Conservation (phyloP, 2,113 vertebrate genomes). For the Pteruthius melanotis region DNA sequence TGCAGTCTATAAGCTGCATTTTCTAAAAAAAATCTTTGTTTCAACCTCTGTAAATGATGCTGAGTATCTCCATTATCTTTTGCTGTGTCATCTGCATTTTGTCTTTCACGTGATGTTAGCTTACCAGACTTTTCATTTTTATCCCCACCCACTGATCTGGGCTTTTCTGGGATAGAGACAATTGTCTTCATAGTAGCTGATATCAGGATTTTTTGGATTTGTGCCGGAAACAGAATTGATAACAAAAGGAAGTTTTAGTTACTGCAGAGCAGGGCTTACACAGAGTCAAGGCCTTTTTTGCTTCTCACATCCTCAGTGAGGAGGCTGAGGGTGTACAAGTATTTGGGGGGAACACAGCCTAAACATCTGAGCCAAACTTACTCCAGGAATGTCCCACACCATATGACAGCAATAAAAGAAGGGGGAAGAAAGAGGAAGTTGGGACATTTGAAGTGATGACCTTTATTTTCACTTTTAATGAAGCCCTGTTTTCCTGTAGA, state of each 20-base stretch:
- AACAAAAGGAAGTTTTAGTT: not conserved
- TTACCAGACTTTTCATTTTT: not conserved
- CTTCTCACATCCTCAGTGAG: not conserved
- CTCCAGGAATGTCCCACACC: not conserved
- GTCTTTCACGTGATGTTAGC: not conserved
- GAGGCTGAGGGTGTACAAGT: rapidly evolving
- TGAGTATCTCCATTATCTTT: not conserved
- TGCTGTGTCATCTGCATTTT: not conserved
- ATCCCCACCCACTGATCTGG: not conserved
- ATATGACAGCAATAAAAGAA: not conserved
- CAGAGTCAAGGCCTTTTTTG: not conserved
- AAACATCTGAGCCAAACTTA: not conserved
- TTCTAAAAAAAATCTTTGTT: not conserved
- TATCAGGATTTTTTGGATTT: not conserved
- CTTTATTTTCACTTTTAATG: rapidly evolving
- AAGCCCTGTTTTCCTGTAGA: not conserved
- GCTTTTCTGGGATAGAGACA: not conserved
- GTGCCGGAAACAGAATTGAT: not conserved
- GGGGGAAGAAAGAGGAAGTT: not conserved
- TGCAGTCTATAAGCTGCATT: not conserved
- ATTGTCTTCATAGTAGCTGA: not conserved
- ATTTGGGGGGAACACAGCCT: rapidly evolving
- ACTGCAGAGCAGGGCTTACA: not conserved
- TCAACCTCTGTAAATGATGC: not conserved
- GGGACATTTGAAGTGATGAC: rapidly evolving